Base-by-base conservation (phyloP, 2,888 invertebrate genomes). In the Volucella inflata region DNA sequence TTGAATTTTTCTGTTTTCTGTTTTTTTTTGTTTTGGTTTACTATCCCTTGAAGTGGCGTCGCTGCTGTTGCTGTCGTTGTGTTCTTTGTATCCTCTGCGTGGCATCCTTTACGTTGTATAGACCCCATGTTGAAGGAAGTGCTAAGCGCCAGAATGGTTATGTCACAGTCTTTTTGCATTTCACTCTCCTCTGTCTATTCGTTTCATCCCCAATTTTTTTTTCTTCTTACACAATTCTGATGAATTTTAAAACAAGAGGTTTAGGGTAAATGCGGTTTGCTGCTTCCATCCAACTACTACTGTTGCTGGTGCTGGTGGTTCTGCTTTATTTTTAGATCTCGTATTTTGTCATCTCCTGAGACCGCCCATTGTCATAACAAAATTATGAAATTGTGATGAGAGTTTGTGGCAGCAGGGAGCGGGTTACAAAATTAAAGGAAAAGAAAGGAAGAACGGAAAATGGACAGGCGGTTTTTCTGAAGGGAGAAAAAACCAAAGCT, bases 301-400 rank as follows among this genome's bases (percentile, higher is more conserved):
- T 30, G 6, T 6, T 30, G 30, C 30, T 30, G 30, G 6, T 30
- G 30, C 30, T 30, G 4, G 0, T 6, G 6, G 4, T 30, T 6
- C 6, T 30, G 30, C 30, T 46, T 78, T 79, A 51, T 70, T 51
- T 40, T 78, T 38, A 57, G 59, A 68, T 57, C 51, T 72, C 51
- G 16, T 46, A 46, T 72, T 74, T 78, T 78, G 72, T 79, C 68
- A 64, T 83, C 79, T 55, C 38, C 67, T 48, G 62, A 42, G 67
- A 44, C 60, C 44, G 57, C 36, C 60, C 68, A 57, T 77, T 78
- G 72, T 67, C 57, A 79, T 70, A 64, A 75, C 30, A 70, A 72
- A 82, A 62, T 51, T 83, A 79, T 78, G 62, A 79, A 79, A 74
- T 53, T 50, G 50, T 74, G 71, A 72, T 82, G 72, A 68, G 68